phyloP scores from a whole-genome alignment of 2,113 vertebrate genomes.

The Tyrannus savana region DNA sequence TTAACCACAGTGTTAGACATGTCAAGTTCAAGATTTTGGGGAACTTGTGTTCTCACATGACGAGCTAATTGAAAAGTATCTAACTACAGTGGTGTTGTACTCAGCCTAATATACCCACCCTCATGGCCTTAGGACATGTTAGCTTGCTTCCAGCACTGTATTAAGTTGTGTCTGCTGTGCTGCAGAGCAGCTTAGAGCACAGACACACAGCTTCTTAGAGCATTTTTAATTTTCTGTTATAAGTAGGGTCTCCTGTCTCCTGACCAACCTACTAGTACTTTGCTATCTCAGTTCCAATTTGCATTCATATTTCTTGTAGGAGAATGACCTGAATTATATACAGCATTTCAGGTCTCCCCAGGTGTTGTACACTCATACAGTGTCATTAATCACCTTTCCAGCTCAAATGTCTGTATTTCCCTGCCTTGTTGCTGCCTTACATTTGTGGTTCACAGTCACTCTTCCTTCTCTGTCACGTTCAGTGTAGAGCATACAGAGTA shows the following conservation, averaged over 20 bases:
- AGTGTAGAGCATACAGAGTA: neutral
- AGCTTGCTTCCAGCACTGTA: neutral
- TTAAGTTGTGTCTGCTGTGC: neutral
- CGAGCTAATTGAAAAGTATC: neutral
- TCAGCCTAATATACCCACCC: neutral
- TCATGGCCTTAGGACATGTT: neutral
- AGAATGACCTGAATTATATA: neutral
- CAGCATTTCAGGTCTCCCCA: neutral
- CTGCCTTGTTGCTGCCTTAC: neutral
- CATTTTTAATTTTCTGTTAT: neutral
- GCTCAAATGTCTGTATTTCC: neutral
- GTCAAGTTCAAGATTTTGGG: neutral
- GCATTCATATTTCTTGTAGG: neutral
- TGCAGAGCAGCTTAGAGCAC: neutral
- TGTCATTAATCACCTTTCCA: conserved; percentile 22
- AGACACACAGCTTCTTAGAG: neutral
- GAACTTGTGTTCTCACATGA: neutral
- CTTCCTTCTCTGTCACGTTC: neutral
- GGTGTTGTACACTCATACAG: neutral
- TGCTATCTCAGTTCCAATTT: neutral
- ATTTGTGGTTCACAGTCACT: neutral
- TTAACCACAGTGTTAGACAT: neutral
- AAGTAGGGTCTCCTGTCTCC: neutral
- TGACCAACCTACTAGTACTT: neutral
- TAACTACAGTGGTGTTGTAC: no score